Evolutionary conservation across 2,797 vertebrate species (phyloP).

Genomic region (Moxostoma hubbsi): DNA sequence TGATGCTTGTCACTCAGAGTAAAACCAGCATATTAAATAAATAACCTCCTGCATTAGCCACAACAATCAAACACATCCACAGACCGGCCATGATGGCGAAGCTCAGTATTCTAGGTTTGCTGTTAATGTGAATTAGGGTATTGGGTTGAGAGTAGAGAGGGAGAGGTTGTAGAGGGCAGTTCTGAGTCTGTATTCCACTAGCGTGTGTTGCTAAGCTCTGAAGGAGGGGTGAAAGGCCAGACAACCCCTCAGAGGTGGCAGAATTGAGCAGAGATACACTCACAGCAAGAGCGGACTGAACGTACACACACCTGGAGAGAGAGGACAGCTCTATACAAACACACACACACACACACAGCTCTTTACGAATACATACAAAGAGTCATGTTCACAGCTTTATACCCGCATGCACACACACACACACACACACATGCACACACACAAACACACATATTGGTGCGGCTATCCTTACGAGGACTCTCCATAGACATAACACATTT

Average conservation of each 20-base stretch:
- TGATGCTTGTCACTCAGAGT: constrained; percentile 39
- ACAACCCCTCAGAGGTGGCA: constrained; percentile 18
- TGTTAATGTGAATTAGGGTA: neutral
- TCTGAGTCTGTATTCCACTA: constrained; percentile 4
- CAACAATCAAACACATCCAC: neutral
- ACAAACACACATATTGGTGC: constrained; percentile 4
- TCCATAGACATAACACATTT: no score
- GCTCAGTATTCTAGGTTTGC: neutral
- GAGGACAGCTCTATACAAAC: constrained; percentile 2
- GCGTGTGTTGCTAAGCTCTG: neutral
- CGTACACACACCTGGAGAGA: constrained; percentile 15
- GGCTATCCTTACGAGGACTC: no score
- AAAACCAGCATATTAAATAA: constrained; percentile 47
- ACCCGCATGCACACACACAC: neutral
- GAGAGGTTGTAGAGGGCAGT: no score
- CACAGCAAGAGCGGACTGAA: constrained; percentile 10
- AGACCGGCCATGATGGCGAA: neutral
- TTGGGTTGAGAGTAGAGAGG: neutral
- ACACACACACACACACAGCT: neutral
- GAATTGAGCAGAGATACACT: constrained; percentile 41
- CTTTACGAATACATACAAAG: neutral
- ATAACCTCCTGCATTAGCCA: constrained; percentile 35
- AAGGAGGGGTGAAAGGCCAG: constrained; percentile 27
- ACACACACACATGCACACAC: neutral
- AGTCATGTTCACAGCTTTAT: neutral